Percentiles rank a stretch among this genome's conserved stretches.
Evolutionary conservation across 2,113 vertebrate species (phyloP).

Genomic region (Malurus cyaneus): DNA sequence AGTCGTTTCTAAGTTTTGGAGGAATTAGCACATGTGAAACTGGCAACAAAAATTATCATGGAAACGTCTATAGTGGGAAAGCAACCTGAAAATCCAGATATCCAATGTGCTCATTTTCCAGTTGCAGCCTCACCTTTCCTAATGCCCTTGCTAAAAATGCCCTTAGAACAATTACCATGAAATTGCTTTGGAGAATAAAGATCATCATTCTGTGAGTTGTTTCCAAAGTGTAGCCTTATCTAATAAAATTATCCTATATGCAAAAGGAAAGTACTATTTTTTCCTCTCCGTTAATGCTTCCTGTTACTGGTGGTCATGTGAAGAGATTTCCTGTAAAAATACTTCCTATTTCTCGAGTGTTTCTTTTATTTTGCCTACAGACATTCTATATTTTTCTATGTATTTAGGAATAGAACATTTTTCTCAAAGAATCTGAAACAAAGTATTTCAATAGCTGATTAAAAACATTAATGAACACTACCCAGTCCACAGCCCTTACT

Average conservation of each 20-base stretch:
- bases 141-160: not conserved
- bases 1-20: constrained; percentile 79
- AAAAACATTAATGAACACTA: not conserved
- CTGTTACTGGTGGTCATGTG: not conserved
- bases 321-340: not conserved
- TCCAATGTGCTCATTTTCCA: not conserved
- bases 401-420: not conserved
- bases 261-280: not conserved
- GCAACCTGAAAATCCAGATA: not conserved
- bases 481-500: not conserved
- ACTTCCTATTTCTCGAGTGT: not conserved
- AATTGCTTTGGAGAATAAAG: not conserved
- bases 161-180: not conserved
- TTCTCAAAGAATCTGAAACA: not conserved
- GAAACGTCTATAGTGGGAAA: not conserved
- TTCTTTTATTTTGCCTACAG: not conserved
- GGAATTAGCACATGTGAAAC: not conserved
- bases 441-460: not conserved
- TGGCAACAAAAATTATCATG: not conserved
- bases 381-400: not conserved
- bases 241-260: not conserved
- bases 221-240: not conserved
- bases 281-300: not conserved
- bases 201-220: not conserved
- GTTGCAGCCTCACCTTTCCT: not conserved